phyloP scores from a whole-genome alignment of 2,888 invertebrate species.

The Tetanocera ferruginea region DNA sequence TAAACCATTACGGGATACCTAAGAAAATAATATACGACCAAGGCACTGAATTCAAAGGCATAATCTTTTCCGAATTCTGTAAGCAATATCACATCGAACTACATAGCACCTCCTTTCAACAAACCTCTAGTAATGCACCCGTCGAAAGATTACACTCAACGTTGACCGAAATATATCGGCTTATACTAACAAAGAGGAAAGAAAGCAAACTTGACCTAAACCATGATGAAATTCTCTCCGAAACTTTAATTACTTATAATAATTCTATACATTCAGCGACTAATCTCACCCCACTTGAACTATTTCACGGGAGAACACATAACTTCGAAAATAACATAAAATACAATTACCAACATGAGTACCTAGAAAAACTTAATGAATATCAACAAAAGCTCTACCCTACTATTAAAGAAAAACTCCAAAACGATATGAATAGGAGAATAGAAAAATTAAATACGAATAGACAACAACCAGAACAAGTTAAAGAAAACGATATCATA shows the following conservation, averaged over 20 bases:
- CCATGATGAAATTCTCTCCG: slow-evolving; percentile 23
- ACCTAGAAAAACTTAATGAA: not conserved
- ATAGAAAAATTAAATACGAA: slow-evolving; percentile 39
- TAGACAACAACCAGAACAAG: slow-evolving; percentile 25
- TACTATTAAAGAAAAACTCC: slow-evolving; percentile 25
- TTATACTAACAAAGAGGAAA: slow-evolving; percentile 35
- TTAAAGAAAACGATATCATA: slow-evolving; percentile 21
- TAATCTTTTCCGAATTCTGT: slow-evolving; percentile 44
- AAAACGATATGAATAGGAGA: not conserved
- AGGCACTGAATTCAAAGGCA: slow-evolving; percentile 34
- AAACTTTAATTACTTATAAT: slow-evolving; percentile 27
- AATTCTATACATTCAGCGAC: not conserved
- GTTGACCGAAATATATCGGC: slow-evolving; percentile 31
- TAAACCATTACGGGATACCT: slow-evolving; percentile 34
- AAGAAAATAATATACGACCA: slow-evolving; percentile 41
- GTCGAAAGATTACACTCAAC: slow-evolving; percentile 27
- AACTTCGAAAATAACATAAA: slow-evolving; percentile 26
- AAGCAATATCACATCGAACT: not conserved
- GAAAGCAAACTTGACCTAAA: slow-evolving; percentile 27
- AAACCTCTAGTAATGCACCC: slow-evolving; percentile 18
- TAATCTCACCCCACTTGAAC: slow-evolving; percentile 28
- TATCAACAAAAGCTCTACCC: slow-evolving; percentile 31
- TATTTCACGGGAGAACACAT: slow-evolving; percentile 44
- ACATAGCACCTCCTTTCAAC: slow-evolving; percentile 38
- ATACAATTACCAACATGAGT: not conserved